Evolutionary conservation across 30 jellyfish, hydroid and myxozoan genomes (phyloP).

Genomic region (Turritopsis rubra): DNA sequence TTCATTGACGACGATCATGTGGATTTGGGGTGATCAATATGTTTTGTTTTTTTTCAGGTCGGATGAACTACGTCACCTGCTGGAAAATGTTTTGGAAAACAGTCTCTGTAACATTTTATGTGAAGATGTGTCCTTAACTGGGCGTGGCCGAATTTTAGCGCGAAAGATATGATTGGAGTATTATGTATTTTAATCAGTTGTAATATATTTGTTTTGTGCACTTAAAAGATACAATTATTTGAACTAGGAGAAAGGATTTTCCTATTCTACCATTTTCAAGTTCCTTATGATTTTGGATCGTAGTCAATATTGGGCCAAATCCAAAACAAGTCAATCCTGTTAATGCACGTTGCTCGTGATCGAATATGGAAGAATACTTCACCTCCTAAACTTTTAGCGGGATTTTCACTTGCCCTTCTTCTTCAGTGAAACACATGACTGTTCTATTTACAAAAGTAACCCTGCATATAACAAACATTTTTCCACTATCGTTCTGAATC

Average conservation of each 20-base stretch:
- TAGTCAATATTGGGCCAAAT: too few relatives aligned
- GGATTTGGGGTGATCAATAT: too few relatives aligned
- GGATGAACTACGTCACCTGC: conserved; percentile 36
- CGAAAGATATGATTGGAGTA: neutral
- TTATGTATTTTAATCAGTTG: neutral
- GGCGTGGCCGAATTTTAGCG: neutral
- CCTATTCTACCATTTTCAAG: neutral
- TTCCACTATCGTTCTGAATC: neutral
- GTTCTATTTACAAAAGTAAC: neutral
- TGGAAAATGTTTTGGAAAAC: conserved; percentile 59
- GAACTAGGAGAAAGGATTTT: too few relatives aligned
- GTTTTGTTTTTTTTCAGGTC: conserved; percentile 23
- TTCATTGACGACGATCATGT: too few relatives aligned
- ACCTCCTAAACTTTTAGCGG: too few relatives aligned
- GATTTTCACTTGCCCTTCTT: too few relatives aligned
- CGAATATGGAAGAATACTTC: too few relatives aligned
- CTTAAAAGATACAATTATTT: too few relatives aligned
- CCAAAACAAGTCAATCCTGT: too few relatives aligned
- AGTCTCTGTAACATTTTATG: conserved; percentile 57
- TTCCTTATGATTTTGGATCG: too few relatives aligned
- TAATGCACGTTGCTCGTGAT: too few relatives aligned
- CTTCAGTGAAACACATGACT: too few relatives aligned
- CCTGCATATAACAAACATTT: neutral
- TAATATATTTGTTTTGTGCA: neutral
- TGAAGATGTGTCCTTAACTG: conserved; percentile 44